Percentiles rank a stretch among this genome's conserved stretches.
phyloP scores from a whole-genome alignment of 2,888 invertebrate genomes.

The Matsumyia berberina region DNA sequence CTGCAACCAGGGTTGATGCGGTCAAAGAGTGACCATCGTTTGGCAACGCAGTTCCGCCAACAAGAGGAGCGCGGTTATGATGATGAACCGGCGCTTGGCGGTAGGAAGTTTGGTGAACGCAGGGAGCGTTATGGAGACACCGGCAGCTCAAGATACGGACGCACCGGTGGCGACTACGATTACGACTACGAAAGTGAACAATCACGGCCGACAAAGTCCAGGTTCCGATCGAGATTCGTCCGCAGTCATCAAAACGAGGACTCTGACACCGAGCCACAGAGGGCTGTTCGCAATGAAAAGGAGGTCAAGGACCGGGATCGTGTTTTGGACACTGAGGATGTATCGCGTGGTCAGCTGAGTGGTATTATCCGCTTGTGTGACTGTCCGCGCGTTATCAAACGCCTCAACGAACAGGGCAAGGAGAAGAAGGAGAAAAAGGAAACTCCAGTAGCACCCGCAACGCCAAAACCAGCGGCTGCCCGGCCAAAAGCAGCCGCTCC shows the following conservation, averaged over 20 bases:
- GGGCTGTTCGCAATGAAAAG: conserved; percentile 87
- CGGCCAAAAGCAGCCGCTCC: conserved; percentile 85
- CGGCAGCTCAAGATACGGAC: conserved; percentile 83
- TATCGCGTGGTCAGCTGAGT: conserved; percentile 93
- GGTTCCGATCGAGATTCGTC: conserved; percentile 90
- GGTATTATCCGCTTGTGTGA: conserved; percentile 95
- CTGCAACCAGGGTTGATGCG: conserved; percentile 93
- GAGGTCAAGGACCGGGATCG: conserved; percentile 87
- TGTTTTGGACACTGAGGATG: conserved; percentile 95
- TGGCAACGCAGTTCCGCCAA: conserved; percentile 94
- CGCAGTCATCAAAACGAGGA: conserved; percentile 90
- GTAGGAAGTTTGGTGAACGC: conserved; percentile 92
- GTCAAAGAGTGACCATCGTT: conserved; percentile 96
- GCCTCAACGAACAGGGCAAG: conserved; percentile 92
- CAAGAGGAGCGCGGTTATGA: conserved; percentile 92
- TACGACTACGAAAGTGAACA: conserved; percentile 88
- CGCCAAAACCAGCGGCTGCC: conserved; percentile 85
- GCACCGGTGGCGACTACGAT: conserved; percentile 86
- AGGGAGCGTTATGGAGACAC: conserved; percentile 85
- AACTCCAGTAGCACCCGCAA: conserved; percentile 87
- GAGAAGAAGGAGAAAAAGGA: conserved; percentile 91
- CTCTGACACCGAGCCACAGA: conserved; percentile 89
- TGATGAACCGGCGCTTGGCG: conserved; percentile 89
- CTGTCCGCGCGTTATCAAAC: conserved; percentile 94
- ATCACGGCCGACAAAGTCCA: conserved; percentile 87